Percentiles rank a stretch among this genome's conserved stretches.
These are phyloP conservation scores for Pseudochirops cupreus DNA, from an alignment of 2,797 vertebrate genomes.

Conservation along the genomic window DNA sequence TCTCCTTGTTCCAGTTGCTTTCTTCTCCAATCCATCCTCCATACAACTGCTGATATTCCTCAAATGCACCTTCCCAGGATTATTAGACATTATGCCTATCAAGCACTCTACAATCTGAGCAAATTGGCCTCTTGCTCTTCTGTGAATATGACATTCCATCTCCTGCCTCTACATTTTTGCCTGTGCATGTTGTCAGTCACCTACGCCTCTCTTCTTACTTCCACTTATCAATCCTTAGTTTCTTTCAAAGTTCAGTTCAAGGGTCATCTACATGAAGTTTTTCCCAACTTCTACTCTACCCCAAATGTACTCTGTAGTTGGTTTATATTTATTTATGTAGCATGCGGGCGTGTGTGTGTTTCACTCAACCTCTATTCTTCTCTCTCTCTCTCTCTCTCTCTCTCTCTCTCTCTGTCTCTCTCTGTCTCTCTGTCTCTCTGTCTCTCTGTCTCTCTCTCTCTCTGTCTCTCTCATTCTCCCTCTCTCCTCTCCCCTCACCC, in stretches of 20 bases:
- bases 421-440: too few relatives aligned
- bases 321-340: neutral
- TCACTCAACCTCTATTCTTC: too few relatives aligned
- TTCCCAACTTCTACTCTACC: too few relatives aligned
- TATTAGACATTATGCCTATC: neutral
- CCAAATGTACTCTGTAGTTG: neutral
- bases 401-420: too few relatives aligned
- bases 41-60: neutral
- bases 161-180: neutral
- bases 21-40: neutral
- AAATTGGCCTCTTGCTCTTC: neutral
- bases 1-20: neutral
- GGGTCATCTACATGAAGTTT: too few relatives aligned
- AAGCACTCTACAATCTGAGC: neutral
- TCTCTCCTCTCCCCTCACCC: too few relatives aligned
- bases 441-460: too few relatives aligned
- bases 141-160: neutral
- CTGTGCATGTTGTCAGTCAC: neutral
- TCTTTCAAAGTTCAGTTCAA: too few relatives aligned
- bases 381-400: too few relatives aligned
- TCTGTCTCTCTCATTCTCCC: too few relatives aligned
- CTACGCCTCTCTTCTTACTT: too few relatives aligned
- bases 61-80: neutral
- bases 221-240: too few relatives aligned
- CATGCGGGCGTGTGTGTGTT: neutral